Evolutionary conservation across 2,888 invertebrate species (phyloP).

Genomic region (Acronicta alni): DNA sequence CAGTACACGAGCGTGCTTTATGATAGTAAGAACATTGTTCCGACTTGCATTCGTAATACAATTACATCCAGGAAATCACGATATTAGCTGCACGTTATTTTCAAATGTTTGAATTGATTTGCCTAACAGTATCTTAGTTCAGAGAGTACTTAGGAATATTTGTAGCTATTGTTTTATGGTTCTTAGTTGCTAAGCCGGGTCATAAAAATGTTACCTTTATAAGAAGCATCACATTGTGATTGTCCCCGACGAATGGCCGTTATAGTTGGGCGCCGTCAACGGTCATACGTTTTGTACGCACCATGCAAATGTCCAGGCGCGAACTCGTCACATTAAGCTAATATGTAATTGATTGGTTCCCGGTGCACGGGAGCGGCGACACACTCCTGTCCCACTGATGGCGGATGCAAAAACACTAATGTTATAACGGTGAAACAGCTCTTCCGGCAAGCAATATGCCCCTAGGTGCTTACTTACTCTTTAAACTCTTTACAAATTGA

Average conservation of each 20-base stretch:
- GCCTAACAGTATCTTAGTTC: constrained; percentile 41
- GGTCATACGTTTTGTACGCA: constrained; percentile 68
- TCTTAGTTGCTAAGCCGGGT: neutral
- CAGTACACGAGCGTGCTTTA: constrained; percentile 66
- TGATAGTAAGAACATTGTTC: constrained; percentile 63
- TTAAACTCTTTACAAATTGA: constrained; percentile 71
- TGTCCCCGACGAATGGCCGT: constrained; percentile 70
- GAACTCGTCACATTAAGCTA: constrained; percentile 85
- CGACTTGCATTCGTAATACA: constrained; percentile 58
- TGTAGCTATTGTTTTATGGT: constrained; percentile 13
- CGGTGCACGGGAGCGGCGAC: constrained; percentile 74
- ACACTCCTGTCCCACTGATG: constrained; percentile 84
- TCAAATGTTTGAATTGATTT: constrained; percentile 51
- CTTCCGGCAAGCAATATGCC: constrained; percentile 72
- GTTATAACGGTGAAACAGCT: constrained; percentile 78
- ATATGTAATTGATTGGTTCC: constrained; percentile 88
- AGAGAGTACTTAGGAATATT: constrained; percentile 26
- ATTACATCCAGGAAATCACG: constrained; percentile 60
- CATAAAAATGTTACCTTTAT: constrained; percentile 54
- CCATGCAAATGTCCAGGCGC: constrained; percentile 77
- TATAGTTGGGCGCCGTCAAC: constrained; percentile 68
- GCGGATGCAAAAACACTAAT: constrained; percentile 86
- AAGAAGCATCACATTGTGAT: constrained; percentile 75
- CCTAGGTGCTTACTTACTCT: constrained; percentile 57
- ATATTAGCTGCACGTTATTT: constrained; percentile 55